phyloP scores from a whole-genome alignment of 1,140 invertebrate species.

The Scaptomyza montana region DNA sequence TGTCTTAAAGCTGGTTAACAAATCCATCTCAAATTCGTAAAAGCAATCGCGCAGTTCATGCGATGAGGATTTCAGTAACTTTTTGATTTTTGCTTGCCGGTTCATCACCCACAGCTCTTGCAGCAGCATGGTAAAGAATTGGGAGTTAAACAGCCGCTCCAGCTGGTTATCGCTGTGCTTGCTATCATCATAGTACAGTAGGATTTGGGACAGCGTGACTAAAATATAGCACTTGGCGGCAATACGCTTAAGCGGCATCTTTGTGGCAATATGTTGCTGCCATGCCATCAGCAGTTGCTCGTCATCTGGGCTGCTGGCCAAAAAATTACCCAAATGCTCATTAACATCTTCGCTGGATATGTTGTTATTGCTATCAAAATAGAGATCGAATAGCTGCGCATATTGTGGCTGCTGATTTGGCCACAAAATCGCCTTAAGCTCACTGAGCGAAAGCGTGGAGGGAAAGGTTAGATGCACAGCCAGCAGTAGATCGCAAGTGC shows the following conservation, averaged over 20 bases:
- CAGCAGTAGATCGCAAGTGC: conserved; percentile 44
- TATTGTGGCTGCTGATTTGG: conserved; percentile 15
- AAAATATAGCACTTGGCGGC: conserved; percentile 29
- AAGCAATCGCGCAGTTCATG: conserved; percentile 31
- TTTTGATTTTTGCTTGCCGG: not conserved
- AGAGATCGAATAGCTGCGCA: conserved; percentile 50
- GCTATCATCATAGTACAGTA: conserved; percentile 14
- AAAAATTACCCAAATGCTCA: conserved; percentile 41
- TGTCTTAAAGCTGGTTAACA: conserved; percentile 38
- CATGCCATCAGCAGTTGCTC: conserved; percentile 28
- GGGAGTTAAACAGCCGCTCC: conserved; percentile 15
- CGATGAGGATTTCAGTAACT: conserved; percentile 1
- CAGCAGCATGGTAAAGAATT: conserved; percentile 26
- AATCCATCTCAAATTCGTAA: conserved; percentile 30
- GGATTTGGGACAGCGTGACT: conserved; percentile 14
- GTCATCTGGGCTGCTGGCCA: not conserved
- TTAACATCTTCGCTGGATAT: conserved; percentile 28
- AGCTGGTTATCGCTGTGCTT: conserved; percentile 6
- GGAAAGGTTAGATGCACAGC: conserved; percentile 41
- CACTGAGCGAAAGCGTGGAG: conserved; percentile 10
- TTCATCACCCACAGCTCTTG: conserved; percentile 14
- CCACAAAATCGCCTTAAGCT: conserved; percentile 45
- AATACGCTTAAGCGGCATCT: conserved; percentile 37
- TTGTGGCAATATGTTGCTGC: conserved; percentile 19
- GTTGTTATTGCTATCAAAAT: conserved; percentile 26